phyloP scores from a whole-genome alignment of 1,140 invertebrate species.

The Coelopa frigida region DNA sequence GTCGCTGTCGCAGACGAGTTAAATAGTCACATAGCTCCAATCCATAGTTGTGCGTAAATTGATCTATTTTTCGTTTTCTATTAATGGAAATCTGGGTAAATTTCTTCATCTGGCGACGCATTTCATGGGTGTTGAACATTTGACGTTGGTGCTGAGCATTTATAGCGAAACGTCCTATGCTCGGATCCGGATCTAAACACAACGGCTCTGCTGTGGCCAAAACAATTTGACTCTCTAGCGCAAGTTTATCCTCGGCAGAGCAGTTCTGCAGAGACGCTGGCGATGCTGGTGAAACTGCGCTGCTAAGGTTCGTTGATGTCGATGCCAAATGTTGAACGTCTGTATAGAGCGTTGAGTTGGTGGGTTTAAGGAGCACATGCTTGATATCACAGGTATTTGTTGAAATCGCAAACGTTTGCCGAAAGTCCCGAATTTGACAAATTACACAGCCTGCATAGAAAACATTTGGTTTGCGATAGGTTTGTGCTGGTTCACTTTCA shows the following conservation, averaged over 20 bases:
- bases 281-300: background rate
- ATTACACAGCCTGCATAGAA: constrained; percentile 91
- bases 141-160: constrained; percentile 65
- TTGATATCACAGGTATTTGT: constrained; percentile 65
- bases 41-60: constrained; percentile 69
- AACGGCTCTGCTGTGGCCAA: constrained; percentile 75
- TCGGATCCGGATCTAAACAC: constrained; percentile 78
- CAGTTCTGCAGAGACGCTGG: background rate
- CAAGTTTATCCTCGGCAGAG: constrained; percentile 62
- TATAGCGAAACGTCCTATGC: constrained; percentile 65
- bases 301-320: constrained; percentile 13
- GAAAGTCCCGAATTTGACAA: constrained; percentile 81
- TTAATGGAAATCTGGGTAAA: constrained; percentile 75
- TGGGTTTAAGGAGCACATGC: constrained; percentile 82
- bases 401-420: constrained; percentile 62
- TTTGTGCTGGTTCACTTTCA: constrained; percentile 28
- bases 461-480: constrained; percentile 55
- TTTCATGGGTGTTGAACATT: constrained; percentile 64
- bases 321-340: constrained; percentile 36
- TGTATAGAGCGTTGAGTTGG: constrained; percentile 63
- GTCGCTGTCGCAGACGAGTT: constrained; percentile 36
- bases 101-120: constrained; percentile 65
- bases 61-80: constrained; percentile 79
- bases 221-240: constrained; percentile 75
- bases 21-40: constrained; percentile 65